Evolutionary conservation across 1,140 invertebrate genomes (phyloP), one percentile per base, ranked within the genome.

Genomic region (Anagrus nilaparvatae): DNA sequence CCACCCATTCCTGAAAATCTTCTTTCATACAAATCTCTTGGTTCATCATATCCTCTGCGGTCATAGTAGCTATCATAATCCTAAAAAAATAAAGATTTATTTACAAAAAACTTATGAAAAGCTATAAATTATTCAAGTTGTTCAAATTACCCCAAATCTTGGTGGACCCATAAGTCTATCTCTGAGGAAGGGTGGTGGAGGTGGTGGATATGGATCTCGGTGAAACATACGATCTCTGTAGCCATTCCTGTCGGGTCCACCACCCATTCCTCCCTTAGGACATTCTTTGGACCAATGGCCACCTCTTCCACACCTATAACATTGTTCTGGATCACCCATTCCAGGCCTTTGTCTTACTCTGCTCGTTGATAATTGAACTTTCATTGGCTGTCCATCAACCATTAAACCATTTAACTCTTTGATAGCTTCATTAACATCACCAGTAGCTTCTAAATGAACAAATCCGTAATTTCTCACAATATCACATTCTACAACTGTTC

Each of bases 261-360:
- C 76, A 47, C 78, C 81, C 64, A 80, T 74, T 46, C 77, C 76
- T 19, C 64, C 63, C 56, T 78, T 78, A 43, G 87, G 87, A 69
- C 88, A 91, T 67, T 92, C 87, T 75, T 90, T 91, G 51, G 87
- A 92, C 90, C 89, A 94, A 71, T 94, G 89, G 48, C 90, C 90
- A 55, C 85, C 85, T 62, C 85, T 78, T 42, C 89, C 89, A 75
- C 90, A 94, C 65, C 88, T 78, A 71, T 91, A 94, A 71, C 89
- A 94, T 61, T 89, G 87, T 61, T 90, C 88, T 59, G 88, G 87
- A 67, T 91, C 87, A 53, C 89, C 89, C 89, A 95, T 94, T 49
- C 90, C 90, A 50, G 90, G 88, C 60, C 87, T 82, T 61, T 90
- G 88, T 49, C 90, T 72, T 7, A 93, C 89, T 61, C 86, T 81